These are phyloP conservation scores for Aphidius ervi DNA, from an alignment of 1,140 invertebrate genomes.

Conservation along the genomic window DNA sequence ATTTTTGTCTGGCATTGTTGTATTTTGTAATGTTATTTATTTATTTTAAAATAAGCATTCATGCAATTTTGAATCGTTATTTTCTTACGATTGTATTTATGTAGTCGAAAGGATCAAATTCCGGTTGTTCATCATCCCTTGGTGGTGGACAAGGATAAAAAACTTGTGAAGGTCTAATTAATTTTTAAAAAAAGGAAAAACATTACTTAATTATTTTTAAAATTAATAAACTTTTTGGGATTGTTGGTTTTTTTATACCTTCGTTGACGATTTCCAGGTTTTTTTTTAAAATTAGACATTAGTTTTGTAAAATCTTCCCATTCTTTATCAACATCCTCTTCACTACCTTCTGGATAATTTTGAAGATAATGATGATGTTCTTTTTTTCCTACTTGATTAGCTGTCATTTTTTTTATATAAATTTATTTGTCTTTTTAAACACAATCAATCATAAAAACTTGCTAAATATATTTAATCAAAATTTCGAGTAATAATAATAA, in stretches of 20 bases:
- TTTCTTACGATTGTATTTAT: conserved; percentile 58
- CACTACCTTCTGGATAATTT: conserved; percentile 46
- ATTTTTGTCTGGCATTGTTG: no score
- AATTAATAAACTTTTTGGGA: neutral
- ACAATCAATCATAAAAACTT: neutral
- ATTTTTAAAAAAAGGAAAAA: conserved; percentile 12
- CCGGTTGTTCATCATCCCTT: conserved; percentile 54
- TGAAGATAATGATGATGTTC: conserved; percentile 36
- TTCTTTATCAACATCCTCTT: conserved; percentile 56
- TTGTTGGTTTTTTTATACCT: conserved; percentile 32
- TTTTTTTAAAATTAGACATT: conserved; percentile 55
- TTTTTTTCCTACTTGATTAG: conserved; percentile 38
- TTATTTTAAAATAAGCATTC: no score
- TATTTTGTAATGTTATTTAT: no score
- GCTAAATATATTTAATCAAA: neutral
- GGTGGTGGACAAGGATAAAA: conserved; percentile 66
- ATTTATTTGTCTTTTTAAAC: conserved; percentile 3
- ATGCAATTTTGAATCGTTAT: neutral
- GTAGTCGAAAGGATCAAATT: conserved; percentile 57
- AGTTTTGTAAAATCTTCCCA: conserved; percentile 59
- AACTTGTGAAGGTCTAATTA: conserved; percentile 53
- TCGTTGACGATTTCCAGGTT: conserved; percentile 45
- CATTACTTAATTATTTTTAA: neutral
- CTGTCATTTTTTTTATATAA: conserved; percentile 33
- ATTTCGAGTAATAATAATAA: neutral